Evolutionary conservation across 1,140 invertebrate genomes (phyloP).

Genomic region (Tachypleus tridentatus): DNA sequence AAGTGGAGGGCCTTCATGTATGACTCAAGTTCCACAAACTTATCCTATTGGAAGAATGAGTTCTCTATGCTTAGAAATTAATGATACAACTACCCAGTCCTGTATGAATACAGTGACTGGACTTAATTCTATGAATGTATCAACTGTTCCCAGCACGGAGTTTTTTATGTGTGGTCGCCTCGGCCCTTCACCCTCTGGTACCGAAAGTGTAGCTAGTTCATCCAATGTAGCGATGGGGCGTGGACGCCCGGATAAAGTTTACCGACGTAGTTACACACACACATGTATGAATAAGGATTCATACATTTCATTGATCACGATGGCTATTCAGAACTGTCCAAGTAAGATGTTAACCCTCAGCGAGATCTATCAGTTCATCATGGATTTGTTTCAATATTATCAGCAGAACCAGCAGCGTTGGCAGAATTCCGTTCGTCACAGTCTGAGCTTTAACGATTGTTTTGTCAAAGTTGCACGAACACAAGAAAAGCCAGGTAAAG

Average conservation of each 20-base stretch:
- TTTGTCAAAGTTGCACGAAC: constrained; percentile 73
- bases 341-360: constrained; percentile 77
- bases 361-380: constrained; percentile 64
- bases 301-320: constrained; percentile 86
- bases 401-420: constrained; percentile 81
- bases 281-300: no score
- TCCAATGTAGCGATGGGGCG: constrained; percentile 41
- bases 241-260: constrained; percentile 59
- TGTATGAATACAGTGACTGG: constrained; percentile 36
- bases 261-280: constrained; percentile 94
- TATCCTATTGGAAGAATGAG: constrained; percentile 32
- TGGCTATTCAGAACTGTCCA: constrained; percentile 75
- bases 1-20: constrained; percentile 41
- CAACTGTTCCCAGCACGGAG: constrained; percentile 24
- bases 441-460: constrained; percentile 75
- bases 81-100: constrained; percentile 28
- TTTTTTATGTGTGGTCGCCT: constrained; percentile 26
- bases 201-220: constrained; percentile 13
- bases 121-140: constrained; percentile 34
- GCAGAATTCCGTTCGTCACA: constrained; percentile 91
- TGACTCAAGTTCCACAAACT: constrained; percentile 46
- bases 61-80: constrained; percentile 33
- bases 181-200: constrained; percentile 40
- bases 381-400: constrained; percentile 59
- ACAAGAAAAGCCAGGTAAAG: constrained; percentile 71